Percentiles rank a stretch among this genome's conserved stretches.
phyloP scores from a whole-genome alignment of 2,113 vertebrate genomes.

The Balaeniceps rex region DNA sequence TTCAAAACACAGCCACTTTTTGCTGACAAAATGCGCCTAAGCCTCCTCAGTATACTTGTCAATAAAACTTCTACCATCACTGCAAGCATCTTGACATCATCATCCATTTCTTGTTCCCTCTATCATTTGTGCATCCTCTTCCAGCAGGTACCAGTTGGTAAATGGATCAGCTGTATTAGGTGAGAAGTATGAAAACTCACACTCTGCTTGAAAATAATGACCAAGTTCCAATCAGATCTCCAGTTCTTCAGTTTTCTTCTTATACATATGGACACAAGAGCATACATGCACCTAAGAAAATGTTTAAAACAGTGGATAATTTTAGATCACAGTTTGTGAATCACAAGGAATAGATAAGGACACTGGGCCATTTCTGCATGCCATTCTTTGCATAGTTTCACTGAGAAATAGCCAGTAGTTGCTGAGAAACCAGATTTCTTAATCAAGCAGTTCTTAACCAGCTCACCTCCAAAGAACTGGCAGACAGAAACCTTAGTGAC shows the following conservation, averaged over 20 bases:
- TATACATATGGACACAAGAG: background rate
- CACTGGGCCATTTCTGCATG: background rate
- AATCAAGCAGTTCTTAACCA: background rate
- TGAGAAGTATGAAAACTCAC: background rate
- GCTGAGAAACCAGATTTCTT: background rate
- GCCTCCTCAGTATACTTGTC: background rate
- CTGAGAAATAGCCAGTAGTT: background rate
- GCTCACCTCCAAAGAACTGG: background rate
- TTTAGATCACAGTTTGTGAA: background rate
- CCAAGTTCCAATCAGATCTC: background rate
- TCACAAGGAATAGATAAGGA: background rate
- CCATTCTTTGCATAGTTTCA: background rate
- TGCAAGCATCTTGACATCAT: background rate
- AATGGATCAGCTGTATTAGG: background rate
- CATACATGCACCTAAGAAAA: background rate
- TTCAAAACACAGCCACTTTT: constrained; percentile 50
- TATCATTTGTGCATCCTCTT: background rate
- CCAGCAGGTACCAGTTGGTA: background rate
- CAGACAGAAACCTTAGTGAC: background rate
- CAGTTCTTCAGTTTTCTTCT: background rate
- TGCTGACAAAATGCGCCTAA: constrained; percentile 15
- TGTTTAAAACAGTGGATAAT: background rate
- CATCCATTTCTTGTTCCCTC: background rate
- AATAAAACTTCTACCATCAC: background rate
- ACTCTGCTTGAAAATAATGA: background rate